A percentile compares a stretch with the other conserved stretches of the same genome.
These are phyloP conservation scores for Catocala nupta DNA, from an alignment of 2,888 invertebrate species.

Conservation along the genomic window DNA sequence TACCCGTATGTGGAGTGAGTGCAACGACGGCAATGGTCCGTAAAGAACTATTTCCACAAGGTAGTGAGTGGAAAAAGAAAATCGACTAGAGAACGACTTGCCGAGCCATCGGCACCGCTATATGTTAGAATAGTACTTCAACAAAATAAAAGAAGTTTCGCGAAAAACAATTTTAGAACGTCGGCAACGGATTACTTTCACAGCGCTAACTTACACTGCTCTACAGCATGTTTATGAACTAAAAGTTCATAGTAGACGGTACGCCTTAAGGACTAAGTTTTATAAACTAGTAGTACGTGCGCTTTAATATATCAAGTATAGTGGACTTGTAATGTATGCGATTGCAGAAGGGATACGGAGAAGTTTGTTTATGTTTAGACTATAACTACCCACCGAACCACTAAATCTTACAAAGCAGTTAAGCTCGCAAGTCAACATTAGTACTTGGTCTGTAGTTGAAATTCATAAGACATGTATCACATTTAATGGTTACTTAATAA, in stretches of 20 bases:
- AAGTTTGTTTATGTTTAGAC: no score
- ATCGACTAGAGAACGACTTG: conserved; percentile 59
- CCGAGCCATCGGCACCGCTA: conserved; percentile 27
- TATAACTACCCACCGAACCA: neutral
- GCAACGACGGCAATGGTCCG: conserved; percentile 63
- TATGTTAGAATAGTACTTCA: conserved; percentile 45
- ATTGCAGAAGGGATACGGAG: neutral
- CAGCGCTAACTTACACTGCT: conserved; percentile 30
- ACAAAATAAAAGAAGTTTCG: conserved; percentile 53
- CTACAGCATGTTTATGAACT: conserved; percentile 35
- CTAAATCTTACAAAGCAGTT: neutral
- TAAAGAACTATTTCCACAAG: conserved; percentile 73
- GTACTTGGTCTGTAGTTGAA: neutral
- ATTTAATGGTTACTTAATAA: conserved; percentile 1
- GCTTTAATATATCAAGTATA: neutral
- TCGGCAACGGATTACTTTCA: conserved; percentile 38
- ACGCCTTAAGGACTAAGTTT: conserved; percentile 28
- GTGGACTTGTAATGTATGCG: neutral
- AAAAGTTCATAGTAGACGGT: conserved; percentile 29
- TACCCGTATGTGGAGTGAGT: conserved; percentile 54
- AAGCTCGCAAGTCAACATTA: neutral
- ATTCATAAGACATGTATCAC: neutral
- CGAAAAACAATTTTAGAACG: conserved; percentile 52
- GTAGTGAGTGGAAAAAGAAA: conserved; percentile 59
- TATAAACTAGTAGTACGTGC: conserved; percentile 12